phyloP scores from a whole-genome alignment of 1,140 invertebrate species.

The Cydia amplana region DNA sequence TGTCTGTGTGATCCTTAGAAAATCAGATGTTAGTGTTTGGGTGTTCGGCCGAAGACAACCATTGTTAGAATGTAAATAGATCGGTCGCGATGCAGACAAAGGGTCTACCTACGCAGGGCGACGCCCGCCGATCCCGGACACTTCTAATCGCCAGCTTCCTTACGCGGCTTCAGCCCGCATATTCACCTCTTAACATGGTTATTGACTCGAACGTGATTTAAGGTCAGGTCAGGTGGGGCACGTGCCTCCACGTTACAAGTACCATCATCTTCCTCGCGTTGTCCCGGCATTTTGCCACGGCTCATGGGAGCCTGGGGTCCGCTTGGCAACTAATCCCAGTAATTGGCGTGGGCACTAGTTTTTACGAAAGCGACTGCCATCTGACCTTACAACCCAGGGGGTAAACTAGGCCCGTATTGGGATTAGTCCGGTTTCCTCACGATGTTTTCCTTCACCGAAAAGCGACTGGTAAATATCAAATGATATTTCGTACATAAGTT shows the following conservation, averaged over 20 bases:
- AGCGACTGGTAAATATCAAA: no score
- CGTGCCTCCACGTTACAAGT: neutral
- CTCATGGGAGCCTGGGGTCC: no score
- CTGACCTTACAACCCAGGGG: no score
- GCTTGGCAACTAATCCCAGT: no score
- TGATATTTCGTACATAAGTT: no score
- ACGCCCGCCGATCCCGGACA: slow-evolving; percentile 39
- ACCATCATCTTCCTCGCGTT: no score
- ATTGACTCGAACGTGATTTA: slow-evolving; percentile 15
- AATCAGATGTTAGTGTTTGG: neutral
- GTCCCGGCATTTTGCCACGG: no score
- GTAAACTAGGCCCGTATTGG: no score
- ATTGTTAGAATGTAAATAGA: slow-evolving; percentile 24
- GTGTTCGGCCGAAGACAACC: neutral
- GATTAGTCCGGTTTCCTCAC: no score
- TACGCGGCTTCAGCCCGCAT: slow-evolving; percentile 2
- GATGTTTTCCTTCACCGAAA: no score
- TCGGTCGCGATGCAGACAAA: slow-evolving; percentile 41
- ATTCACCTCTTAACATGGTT: neutral
- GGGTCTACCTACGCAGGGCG: slow-evolving; percentile 56
- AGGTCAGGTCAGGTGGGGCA: neutral
- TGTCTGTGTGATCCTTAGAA: neutral
- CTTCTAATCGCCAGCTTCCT: slow-evolving; percentile 47
- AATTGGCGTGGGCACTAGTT: no score
- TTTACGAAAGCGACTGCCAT: no score